Conservation (phyloP, 2,113 vertebrate species). For the Brachyhypopomus occidentalis region DNA sequence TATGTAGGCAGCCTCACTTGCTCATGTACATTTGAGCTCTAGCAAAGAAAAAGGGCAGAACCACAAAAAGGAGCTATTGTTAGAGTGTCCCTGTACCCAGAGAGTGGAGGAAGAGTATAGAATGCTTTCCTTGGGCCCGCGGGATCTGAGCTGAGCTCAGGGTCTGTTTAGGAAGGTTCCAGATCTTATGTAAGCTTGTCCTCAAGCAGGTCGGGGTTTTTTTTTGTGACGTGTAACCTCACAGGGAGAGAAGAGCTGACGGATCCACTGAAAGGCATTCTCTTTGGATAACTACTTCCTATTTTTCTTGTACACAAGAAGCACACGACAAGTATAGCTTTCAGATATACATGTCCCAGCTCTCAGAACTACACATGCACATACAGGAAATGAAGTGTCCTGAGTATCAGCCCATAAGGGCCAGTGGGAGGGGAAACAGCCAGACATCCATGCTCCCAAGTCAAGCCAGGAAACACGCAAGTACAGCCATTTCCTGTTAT, state of each 20-base stretch:
- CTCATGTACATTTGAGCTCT: background rate
- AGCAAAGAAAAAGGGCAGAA: background rate
- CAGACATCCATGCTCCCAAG: slow-evolving; percentile 63
- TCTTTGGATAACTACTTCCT: slow-evolving; percentile 36
- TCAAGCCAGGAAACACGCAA: slow-evolving; percentile 73
- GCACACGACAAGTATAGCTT: slow-evolving; percentile 30
- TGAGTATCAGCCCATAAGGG: slow-evolving; percentile 60
- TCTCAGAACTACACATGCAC: slow-evolving; percentile 11
- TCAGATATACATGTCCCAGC: background rate
- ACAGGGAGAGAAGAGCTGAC: slow-evolving; percentile 7
- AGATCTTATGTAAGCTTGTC: slow-evolving; percentile 43
- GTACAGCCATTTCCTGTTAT: slow-evolving; percentile 79
- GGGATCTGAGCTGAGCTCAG: slow-evolving; percentile 26
- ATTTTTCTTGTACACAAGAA: slow-evolving; percentile 52
- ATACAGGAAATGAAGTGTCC: slow-evolving; percentile 68
- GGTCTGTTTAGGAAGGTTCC: slow-evolving; percentile 9
- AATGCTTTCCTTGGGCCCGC: slow-evolving; percentile 6
- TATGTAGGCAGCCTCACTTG: background rate
- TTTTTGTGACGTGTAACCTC: slow-evolving; percentile 19
- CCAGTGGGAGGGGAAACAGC: slow-evolving; percentile 30
- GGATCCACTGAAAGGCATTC: background rate
- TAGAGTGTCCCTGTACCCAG: slow-evolving; percentile 48
- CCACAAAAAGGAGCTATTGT: slow-evolving; percentile 54
- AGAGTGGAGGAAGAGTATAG: slow-evolving; percentile 47
- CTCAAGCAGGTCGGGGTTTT: slow-evolving; percentile 33